Evolutionary conservation across 2,888 invertebrate genomes (phyloP).

Genomic region (Drosophila austrosaltans): DNA sequence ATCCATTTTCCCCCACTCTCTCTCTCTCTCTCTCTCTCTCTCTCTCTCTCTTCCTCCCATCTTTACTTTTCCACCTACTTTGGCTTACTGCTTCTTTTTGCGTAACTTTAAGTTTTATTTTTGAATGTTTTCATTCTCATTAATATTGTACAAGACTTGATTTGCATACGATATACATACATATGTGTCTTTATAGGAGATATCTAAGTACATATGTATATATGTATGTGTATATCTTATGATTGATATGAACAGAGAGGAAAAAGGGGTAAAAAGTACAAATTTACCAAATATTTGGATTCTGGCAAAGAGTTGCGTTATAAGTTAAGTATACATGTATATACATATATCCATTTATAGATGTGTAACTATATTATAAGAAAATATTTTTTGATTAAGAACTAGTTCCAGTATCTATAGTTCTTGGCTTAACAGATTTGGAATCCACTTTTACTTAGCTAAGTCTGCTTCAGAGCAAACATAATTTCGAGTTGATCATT

Average conservation of each 20-base stretch:
- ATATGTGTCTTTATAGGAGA: neutral
- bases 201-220: neutral
- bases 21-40: neutral
- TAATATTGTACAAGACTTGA: constrained; percentile 78
- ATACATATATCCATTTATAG: too few species aligned
- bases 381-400: too few species aligned
- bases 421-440: too few species aligned
- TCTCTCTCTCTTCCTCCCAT: neutral
- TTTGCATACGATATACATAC: constrained; percentile 56
- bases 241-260: neutral
- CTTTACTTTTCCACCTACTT: neutral
- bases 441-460: too few species aligned
- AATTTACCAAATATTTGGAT: neutral
- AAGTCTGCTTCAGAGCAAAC: too few species aligned
- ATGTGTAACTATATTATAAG: too few species aligned
- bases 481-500: too few species aligned
- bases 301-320: too few species aligned
- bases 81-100: neutral
- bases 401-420: too few species aligned
- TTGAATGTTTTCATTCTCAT: constrained; percentile 52
- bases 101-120: constrained; percentile 23
- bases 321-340: too few species aligned
- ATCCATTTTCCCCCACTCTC: neutral
- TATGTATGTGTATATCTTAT: neutral
- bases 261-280: neutral